Evolutionary conservation across 2,797 vertebrate species (phyloP), one percentile per base, ranked within the genome.

Genomic region (Amphiprion clarkii): DNA sequence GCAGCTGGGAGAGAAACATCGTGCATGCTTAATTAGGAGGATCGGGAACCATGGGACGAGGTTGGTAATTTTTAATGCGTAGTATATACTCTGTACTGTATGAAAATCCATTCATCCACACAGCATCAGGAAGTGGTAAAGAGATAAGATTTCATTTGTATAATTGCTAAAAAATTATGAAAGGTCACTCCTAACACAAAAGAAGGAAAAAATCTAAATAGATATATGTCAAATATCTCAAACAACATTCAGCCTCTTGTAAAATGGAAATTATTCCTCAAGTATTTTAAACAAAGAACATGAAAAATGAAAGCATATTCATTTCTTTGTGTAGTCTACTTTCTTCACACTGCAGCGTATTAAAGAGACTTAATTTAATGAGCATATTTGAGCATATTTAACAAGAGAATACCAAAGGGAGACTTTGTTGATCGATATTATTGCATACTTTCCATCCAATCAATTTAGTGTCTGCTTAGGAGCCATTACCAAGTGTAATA

Each of bases 381-480:
- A 95, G 94, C 88, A 90, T 91, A 92, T 88, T 90, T 94, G 88
- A 95, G 93, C 89, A 91, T 93, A 92, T 89, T 93, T 90, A 93
- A 92, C 87, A 85, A 85, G 74, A 88, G 71, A 87, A 81, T 70
- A 89, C 89, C 90, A 81, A 79, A 71, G 86, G 89, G 92, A 92
- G 76, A 74, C 66, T 85, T 67, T 82, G 74, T 67, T 90, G 81
- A 94, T 95, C 94, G 84, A 95, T 95, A 94, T 82, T 92, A 94
- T 93, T 90, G 92, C 79, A 92, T 90, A 88, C 84, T 91, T 89
- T 91, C 82, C 75, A 87, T 90, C 89, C 83, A 91, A 92, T 95
- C 94, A 94, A 95, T 95, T 89, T 88, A 88, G 81, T 89, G 90
- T 93, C 92, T 93, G 87, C 89, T 95, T 92, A 94, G 88, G 77